Percentiles rank a stretch among this genome's conserved stretches.
phyloP scores from a whole-genome alignment of 2,888 invertebrate genomes.

The Dolomedes plantarius region DNA sequence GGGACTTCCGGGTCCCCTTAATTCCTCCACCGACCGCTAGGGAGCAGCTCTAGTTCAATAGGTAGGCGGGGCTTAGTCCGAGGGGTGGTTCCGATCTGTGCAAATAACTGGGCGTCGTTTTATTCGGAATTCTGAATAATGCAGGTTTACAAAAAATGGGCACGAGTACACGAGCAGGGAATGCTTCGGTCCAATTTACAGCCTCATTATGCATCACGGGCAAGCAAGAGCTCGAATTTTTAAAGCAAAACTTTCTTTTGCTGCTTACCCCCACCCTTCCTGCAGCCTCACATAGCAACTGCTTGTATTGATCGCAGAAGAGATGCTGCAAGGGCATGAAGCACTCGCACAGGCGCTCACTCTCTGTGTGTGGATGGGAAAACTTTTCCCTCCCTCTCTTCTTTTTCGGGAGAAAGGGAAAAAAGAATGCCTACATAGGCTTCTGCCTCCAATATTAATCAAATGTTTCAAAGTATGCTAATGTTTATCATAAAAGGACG shows the following conservation, averaged over 20 bases:
- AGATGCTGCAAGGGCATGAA: neutral
- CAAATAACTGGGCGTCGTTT: conserved; percentile 68
- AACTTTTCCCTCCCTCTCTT: conserved; percentile 6
- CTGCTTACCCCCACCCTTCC: conserved; percentile 1
- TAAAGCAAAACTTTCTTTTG: conserved; percentile 64
- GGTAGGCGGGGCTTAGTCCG: neutral
- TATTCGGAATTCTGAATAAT: conserved; percentile 54
- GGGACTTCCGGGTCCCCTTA: conserved; percentile 32
- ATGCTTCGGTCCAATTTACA: conserved; percentile 22
- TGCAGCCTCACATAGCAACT: neutral
- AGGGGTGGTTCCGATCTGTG: conserved; percentile 42
- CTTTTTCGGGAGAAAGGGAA: neutral
- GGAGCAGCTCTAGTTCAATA: conserved; percentile 30
- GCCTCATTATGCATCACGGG: conserved; percentile 60
- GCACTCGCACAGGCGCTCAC: neutral
- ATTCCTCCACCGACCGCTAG: conserved; percentile 40
- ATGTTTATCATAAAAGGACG: neutral
- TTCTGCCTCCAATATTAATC: conserved; percentile 3
- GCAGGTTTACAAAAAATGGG: conserved; percentile 58
- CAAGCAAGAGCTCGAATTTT: conserved; percentile 56
- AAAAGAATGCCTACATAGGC: neutral
- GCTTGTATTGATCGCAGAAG: conserved; percentile 43
- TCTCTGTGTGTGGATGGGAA: conserved; percentile 6
- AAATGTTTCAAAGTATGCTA: conserved; percentile 12
- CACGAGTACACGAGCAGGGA: conserved; percentile 25